Percentiles rank a stretch among this genome's conserved stretches.
phyloP scores from a whole-genome alignment of 2,113 vertebrate genomes.

The Cygnus buccinator region DNA sequence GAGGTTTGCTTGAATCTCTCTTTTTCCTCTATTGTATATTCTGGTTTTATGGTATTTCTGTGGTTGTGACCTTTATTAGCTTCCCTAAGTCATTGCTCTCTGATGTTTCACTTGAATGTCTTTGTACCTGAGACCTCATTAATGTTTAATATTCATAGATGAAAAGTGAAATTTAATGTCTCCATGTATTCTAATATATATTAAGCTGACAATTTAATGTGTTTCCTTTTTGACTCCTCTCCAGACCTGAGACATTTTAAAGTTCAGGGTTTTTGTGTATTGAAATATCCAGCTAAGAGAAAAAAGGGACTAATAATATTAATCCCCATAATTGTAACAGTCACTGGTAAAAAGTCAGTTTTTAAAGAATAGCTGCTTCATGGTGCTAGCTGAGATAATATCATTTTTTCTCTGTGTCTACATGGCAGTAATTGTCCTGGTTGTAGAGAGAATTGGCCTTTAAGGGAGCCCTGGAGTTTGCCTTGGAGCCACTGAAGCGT shows the following conservation, averaged over 20 bases:
- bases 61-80: slow-evolving; percentile 54
- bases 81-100: slow-evolving; percentile 43
- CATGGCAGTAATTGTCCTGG: not conserved
- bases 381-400: not conserved
- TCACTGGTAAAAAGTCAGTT: slow-evolving; percentile 35
- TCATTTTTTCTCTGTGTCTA: not conserved
- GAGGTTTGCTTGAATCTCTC: not conserved
- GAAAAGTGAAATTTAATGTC: slow-evolving; percentile 47
- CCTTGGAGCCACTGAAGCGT: not conserved
- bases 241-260: slow-evolving; percentile 25
- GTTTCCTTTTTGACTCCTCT: slow-evolving; percentile 46
- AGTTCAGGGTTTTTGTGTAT: not conserved
- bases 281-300: slow-evolving; percentile 8
- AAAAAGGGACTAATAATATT: slow-evolving; percentile 53
- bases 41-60: slow-evolving; percentile 20
- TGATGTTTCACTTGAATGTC: slow-evolving; percentile 62
- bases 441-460: not conserved
- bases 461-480: slow-evolving; percentile 14
- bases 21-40: not conserved
- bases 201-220: slow-evolving; percentile 51
- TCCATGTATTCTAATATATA: slow-evolving; percentile 32
- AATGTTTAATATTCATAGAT: slow-evolving; percentile 66
- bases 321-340: slow-evolving; percentile 21
- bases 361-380: slow-evolving; percentile 29
- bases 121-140: slow-evolving; percentile 62